Conservation (phyloP, 2,888 invertebrate species). For the Schizaphis graminum region DNA sequence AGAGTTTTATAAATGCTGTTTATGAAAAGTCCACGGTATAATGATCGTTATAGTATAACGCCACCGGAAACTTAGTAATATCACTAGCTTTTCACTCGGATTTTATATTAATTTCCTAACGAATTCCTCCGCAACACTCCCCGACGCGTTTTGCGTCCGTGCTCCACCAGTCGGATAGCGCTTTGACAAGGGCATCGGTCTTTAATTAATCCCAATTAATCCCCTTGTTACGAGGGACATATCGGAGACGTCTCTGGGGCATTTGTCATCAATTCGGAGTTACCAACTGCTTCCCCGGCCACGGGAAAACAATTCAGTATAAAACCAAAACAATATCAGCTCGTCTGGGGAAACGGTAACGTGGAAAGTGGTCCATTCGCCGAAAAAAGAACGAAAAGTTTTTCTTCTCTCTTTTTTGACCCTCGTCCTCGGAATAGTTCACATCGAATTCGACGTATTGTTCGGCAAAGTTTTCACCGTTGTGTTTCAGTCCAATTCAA, state of each 20-base stretch:
- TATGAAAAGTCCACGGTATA: background rate
- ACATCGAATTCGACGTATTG: constrained; percentile 32
- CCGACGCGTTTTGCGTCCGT: background rate
- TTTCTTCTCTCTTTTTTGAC: constrained; percentile 23
- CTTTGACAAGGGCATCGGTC: constrained; percentile 49
- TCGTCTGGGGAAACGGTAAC: background rate
- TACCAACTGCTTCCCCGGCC: background rate
- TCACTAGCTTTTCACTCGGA: background rate
- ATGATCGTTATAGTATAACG: background rate
- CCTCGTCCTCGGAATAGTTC: background rate
- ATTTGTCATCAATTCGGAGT: constrained; percentile 59
- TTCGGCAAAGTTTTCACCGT: constrained; percentile 47
- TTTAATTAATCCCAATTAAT: constrained; percentile 64
- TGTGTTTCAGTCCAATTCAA: constrained; percentile 27
- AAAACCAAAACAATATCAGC: constrained; percentile 23
- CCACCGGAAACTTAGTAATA: background rate
- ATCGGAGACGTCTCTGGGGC: constrained; percentile 60
- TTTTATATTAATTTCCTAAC: constrained; percentile 50
- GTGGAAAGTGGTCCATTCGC: background rate
- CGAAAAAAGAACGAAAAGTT: constrained; percentile 41
- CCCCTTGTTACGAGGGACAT: constrained; percentile 59
- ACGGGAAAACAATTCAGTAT: constrained; percentile 33
- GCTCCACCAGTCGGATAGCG: background rate
- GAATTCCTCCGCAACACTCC: background rate
- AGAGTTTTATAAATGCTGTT: background rate